A percentile compares a stretch with the other conserved stretches of the same genome.
These are phyloP conservation scores for human (Homo sapiens) DNA, from an alignment of 2,113 vertebrate species.

Conservation along the genomic window DNA sequence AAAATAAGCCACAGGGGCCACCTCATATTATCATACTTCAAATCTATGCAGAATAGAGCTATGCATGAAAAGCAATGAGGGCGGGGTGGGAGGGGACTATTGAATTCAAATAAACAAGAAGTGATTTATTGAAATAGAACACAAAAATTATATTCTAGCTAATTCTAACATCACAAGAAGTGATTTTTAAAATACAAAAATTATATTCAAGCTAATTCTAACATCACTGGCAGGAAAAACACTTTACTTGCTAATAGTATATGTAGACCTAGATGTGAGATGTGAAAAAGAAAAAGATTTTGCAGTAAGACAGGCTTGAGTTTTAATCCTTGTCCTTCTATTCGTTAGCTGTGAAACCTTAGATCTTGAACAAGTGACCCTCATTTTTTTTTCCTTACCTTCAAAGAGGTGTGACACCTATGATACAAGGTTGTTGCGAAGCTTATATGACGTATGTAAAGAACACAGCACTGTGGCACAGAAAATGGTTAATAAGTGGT, in stretches of 20 bases:
- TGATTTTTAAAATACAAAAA: neutral
- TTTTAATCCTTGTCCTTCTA: neutral
- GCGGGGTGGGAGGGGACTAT: neutral
- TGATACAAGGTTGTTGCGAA: neutral
- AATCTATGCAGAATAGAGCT: neutral
- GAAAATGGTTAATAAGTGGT: neutral
- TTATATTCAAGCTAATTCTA: conserved; percentile 30
- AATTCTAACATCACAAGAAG: too few relatives aligned
- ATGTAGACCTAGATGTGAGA: conserved; percentile 25
- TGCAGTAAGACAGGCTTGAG: neutral
- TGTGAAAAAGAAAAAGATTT: neutral
- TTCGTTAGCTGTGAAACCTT: neutral
- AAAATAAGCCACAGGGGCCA: neutral
- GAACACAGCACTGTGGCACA: neutral
- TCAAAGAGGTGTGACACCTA: neutral
- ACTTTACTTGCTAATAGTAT: conserved; percentile 22
- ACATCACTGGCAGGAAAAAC: neutral
- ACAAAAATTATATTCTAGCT: too few relatives aligned
- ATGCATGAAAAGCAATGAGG: neutral
- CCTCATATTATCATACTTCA: neutral
- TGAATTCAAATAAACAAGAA: neutral
- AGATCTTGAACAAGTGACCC: neutral
- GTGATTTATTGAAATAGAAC: neutral
- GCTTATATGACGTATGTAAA: neutral
- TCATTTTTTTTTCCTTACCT: neutral